These are phyloP conservation scores for Oligia latruncula DNA, from an alignment of 2,888 invertebrate species.

Conservation along the genomic window DNA sequence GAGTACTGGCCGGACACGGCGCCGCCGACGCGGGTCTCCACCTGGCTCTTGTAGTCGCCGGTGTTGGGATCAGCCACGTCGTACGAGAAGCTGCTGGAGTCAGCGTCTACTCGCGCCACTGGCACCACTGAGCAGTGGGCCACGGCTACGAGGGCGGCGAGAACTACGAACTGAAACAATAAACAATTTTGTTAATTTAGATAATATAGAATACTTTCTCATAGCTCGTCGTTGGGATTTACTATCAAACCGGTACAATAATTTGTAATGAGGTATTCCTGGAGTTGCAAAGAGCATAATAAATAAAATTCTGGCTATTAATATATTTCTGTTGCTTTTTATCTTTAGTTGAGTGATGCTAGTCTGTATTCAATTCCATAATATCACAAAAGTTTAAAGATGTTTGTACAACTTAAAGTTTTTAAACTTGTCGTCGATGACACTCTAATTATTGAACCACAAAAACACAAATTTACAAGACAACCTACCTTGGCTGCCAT, in stretches of 20 bases:
- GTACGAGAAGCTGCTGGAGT: slow-evolving; percentile 87
- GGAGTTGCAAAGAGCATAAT: background rate
- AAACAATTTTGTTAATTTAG: background rate
- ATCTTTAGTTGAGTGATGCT: background rate
- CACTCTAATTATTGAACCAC: background rate
- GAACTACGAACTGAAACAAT: slow-evolving; percentile 81
- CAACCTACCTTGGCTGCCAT: slow-evolving; percentile 83
- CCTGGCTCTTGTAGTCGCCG: slow-evolving; percentile 90
- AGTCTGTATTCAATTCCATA: no score
- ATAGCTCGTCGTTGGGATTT: background rate
- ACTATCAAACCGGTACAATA: background rate
- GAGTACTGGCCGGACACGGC: slow-evolving; percentile 89
- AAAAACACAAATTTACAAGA: background rate
- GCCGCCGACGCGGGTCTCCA: slow-evolving; percentile 87
- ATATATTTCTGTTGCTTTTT: background rate
- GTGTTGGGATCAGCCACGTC: slow-evolving; percentile 89
- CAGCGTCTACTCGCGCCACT: slow-evolving; percentile 77
- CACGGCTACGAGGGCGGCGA: slow-evolving; percentile 78
- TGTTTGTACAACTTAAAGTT: background rate
- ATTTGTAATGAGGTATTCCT: background rate
- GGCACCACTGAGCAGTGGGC: slow-evolving; percentile 81
- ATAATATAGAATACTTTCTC: background rate
- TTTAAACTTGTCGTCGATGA: background rate
- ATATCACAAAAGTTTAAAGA: background rate
- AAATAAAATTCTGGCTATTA: background rate